These are phyloP conservation scores for Tenthredo livida DNA, from an alignment of 2,888 invertebrate genomes.

Conservation along the genomic window DNA sequence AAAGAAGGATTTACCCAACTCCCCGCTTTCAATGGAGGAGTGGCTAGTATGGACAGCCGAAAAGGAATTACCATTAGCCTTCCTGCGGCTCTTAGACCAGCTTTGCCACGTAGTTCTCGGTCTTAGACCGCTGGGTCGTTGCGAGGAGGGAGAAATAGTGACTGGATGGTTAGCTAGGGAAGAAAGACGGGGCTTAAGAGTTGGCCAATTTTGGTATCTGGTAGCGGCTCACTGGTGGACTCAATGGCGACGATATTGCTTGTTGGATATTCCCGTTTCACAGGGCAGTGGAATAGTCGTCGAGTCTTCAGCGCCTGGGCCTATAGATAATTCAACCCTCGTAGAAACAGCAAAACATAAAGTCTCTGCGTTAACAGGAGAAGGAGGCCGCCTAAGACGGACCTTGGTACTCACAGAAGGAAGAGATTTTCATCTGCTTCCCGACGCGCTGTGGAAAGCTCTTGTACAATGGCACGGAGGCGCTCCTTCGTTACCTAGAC, in stretches of 20 bases:
- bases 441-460: constrained; percentile 93
- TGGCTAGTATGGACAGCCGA: constrained; percentile 93
- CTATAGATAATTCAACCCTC: constrained; percentile 88
- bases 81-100: constrained; percentile 87
- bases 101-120: constrained; percentile 94
- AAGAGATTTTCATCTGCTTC: constrained; percentile 92
- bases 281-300: constrained; percentile 50
- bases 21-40: constrained; percentile 86
- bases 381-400: constrained; percentile 90
- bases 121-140: constrained; percentile 88
- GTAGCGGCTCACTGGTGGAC: constrained; percentile 93
- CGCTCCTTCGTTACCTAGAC: constrained; percentile 63
- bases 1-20: constrained; percentile 52
- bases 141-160: constrained; percentile 91
- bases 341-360: constrained; percentile 83
- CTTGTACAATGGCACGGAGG: constrained; percentile 85
- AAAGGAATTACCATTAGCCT: constrained; percentile 84
- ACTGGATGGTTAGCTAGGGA: constrained; percentile 91
- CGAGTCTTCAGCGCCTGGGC: constrained; percentile 81
- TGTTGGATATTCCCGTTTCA: constrained; percentile 42
- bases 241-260: constrained; percentile 81
- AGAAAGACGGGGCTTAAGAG: constrained; percentile 86
- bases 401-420: constrained; percentile 88
- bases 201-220: constrained; percentile 95
- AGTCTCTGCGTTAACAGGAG: constrained; percentile 89